These are phyloP conservation scores for Hippocampus comes DNA, from an alignment of 2,113 vertebrate genomes.

Conservation along the genomic window DNA sequence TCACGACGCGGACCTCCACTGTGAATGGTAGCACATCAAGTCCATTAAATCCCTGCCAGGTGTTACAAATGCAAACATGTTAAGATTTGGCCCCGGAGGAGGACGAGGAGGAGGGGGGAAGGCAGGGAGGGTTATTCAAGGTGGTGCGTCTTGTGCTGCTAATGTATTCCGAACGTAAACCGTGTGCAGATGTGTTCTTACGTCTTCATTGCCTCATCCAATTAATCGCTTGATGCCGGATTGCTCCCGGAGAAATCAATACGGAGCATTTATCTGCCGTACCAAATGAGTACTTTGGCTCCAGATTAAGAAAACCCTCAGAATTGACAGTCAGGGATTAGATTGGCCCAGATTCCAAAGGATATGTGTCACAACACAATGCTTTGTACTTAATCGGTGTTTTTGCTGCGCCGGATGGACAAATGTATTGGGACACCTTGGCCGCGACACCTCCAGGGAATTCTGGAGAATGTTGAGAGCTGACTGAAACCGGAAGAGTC, in stretches of 20 bases:
- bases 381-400: constrained; percentile 43
- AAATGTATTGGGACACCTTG: background rate
- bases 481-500: background rate
- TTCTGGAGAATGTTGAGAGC: background rate
- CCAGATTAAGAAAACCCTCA: constrained; percentile 45
- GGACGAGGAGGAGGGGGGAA: background rate
- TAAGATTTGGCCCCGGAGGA: constrained; percentile 44
- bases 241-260: constrained; percentile 58
- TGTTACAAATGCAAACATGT: constrained; percentile 62
- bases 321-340: constrained; percentile 60
- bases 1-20: constrained; percentile 45
- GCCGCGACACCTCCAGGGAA: background rate
- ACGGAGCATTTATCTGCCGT: constrained; percentile 53
- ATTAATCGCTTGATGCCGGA: constrained; percentile 61
- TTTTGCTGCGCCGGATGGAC: constrained; percentile 8
- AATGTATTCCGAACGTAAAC: constrained; percentile 38
- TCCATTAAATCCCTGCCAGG: constrained; percentile 59
- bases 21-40: constrained; percentile 56
- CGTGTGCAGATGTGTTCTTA: constrained; percentile 42
- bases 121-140: constrained; percentile 21
- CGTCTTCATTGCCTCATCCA: constrained; percentile 59
- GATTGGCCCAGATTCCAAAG: constrained; percentile 38
- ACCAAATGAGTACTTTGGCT: constrained; percentile 59
- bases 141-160: constrained; percentile 37
- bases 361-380: constrained; percentile 52